Percentiles rank a stretch among this genome's conserved stretches.
Conservation (phyloP, 2,888 invertebrate species). For the Campoplex capitator region DNA sequence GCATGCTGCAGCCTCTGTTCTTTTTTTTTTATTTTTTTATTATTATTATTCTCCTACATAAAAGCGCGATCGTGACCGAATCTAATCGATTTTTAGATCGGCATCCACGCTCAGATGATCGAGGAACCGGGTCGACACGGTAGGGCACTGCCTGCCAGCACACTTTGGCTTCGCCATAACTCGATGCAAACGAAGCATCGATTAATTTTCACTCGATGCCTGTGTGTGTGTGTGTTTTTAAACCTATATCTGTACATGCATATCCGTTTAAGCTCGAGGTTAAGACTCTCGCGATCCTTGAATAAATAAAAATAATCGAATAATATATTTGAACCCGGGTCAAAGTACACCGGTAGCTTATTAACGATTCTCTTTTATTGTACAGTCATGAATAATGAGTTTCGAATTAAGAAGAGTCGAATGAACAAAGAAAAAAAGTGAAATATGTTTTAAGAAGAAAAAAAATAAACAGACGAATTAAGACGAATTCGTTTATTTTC, state of each 20-base stretch:
- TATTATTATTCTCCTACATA: neutral
- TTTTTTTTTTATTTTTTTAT: too few relatives aligned
- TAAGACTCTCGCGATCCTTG: slow-evolving; percentile 12
- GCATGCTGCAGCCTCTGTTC: neutral
- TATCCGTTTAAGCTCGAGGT: slow-evolving; percentile 9
- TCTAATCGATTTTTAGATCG: slow-evolving; percentile 52
- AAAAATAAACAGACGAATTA: neutral
- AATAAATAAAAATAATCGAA: slow-evolving; percentile 33
- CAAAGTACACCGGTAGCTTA: slow-evolving; percentile 10
- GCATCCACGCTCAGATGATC: slow-evolving; percentile 35
- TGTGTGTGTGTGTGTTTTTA: too few relatives aligned
- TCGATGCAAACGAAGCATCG: slow-evolving; percentile 35
- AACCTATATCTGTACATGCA: neutral
- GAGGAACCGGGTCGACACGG: slow-evolving; percentile 37
- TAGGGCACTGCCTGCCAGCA: neutral
- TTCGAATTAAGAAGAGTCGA: neutral
- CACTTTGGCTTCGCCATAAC: slow-evolving; percentile 28
- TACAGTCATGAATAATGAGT: neutral
- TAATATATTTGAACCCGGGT: slow-evolving; percentile 41
- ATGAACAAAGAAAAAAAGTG: neutral
- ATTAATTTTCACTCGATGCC: neutral
- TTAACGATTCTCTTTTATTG: neutral
- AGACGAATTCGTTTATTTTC: neutral
- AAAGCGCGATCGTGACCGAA: slow-evolving; percentile 55
- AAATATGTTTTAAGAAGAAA: neutral